A percentile compares a stretch with the other conserved stretches of the same genome.
Conservation (phyloP, 2,888 invertebrate genomes). For the Pollenia amentaria region DNA sequence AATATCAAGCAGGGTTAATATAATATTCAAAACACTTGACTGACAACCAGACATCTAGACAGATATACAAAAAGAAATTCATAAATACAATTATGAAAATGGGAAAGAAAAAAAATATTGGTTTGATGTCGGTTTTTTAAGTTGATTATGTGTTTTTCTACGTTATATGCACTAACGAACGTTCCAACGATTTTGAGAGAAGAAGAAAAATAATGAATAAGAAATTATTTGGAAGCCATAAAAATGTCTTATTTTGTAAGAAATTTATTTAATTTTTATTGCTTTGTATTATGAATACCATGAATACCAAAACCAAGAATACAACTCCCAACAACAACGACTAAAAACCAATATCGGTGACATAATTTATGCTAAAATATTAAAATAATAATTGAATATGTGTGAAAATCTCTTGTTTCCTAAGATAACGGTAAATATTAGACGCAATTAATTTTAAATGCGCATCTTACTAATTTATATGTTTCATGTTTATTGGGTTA, state of each 20-base stretch:
- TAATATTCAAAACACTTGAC: constrained; percentile 57
- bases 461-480: constrained; percentile 1
- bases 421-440: constrained; percentile 35
- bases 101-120: constrained; percentile 12
- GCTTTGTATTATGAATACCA: constrained; percentile 17
- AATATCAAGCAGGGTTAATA: constrained; percentile 40
- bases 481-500: neutral
- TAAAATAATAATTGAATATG: constrained; percentile 11
- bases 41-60: constrained; percentile 40
- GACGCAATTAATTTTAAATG: neutral
- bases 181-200: constrained; percentile 16
- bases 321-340: neutral
- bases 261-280: constrained; percentile 46
- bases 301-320: neutral
- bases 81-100: constrained; percentile 2
- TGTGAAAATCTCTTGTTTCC: constrained; percentile 39
- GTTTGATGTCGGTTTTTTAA: constrained; percentile 17
- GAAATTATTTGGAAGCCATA: constrained; percentile 65
- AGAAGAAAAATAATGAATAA: constrained; percentile 28
- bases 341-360: constrained; percentile 14
- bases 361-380: constrained; percentile 34
- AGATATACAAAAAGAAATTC: neutral
- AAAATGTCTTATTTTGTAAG: constrained; percentile 58
- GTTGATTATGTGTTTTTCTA: neutral
- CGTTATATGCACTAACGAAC: neutral